These are phyloP conservation scores for Rhynchotus rufescens DNA, from an alignment of 2,797 vertebrate genomes.

Conservation along the genomic window DNA sequence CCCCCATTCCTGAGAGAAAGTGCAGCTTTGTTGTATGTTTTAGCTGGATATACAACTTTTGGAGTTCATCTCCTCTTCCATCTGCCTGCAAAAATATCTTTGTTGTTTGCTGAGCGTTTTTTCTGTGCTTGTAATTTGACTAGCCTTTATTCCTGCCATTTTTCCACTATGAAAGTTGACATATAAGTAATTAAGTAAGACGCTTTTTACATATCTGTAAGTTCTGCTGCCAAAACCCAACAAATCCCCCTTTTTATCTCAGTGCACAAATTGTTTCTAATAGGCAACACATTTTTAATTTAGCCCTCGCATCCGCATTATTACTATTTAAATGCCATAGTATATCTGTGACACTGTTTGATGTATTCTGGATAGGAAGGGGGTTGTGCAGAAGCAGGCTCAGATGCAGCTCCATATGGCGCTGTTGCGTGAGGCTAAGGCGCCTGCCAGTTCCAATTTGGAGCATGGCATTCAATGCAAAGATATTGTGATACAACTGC, in stretches of 20 bases:
- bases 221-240: constrained; percentile 63
- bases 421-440: constrained; percentile 47
- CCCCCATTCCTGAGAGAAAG: not conserved
- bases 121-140: not conserved
- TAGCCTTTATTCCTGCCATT: not conserved
- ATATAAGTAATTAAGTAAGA: not conserved
- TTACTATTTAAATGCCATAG: constrained; percentile 80
- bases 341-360: constrained; percentile 75
- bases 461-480: constrained; percentile 65
- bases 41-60: not conserved
- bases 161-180: not conserved
- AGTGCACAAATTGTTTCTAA: constrained; percentile 67
- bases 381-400: constrained; percentile 66
- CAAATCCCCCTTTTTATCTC: constrained; percentile 34
- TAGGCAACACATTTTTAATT: constrained; percentile 73
- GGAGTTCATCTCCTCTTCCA: not conserved
- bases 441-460: constrained; percentile 74
- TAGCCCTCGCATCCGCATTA: constrained; percentile 66
- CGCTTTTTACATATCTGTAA: not conserved
- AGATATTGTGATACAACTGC: constrained; percentile 52
- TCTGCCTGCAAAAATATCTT: not conserved
- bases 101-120: not conserved
- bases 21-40: not conserved
- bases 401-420: constrained; percentile 82
- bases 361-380: constrained; percentile 73